These are phyloP conservation scores for Mesochorus sp. DNA, from an alignment of 2,888 invertebrate genomes.

Conservation along the genomic window DNA sequence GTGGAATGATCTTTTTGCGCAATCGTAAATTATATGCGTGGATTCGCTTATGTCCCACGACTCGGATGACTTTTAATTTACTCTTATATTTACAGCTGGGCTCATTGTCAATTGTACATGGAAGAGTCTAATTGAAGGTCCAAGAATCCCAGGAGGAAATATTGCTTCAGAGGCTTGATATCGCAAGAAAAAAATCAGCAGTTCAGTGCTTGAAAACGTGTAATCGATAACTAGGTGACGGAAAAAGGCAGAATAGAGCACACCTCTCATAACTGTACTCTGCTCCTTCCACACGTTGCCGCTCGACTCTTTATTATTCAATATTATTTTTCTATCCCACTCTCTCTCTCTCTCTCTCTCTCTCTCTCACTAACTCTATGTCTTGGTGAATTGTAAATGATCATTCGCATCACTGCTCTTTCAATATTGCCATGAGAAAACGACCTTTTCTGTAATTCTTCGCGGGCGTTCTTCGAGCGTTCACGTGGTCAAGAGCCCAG, in stretches of 20 bases:
- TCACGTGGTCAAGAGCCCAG: slow-evolving; percentile 35
- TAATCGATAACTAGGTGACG: neutral
- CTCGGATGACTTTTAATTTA: neutral
- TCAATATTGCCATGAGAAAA: slow-evolving; percentile 13
- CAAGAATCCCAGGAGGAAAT: too few species aligned
- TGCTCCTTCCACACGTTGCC: slow-evolving; percentile 60
- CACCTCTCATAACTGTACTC: slow-evolving; percentile 73
- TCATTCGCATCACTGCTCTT: neutral
- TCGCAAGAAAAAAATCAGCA: too few species aligned
- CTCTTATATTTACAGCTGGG: too few species aligned
- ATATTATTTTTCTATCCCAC: slow-evolving; percentile 1
- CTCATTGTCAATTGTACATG: neutral
- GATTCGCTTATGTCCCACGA: neutral
- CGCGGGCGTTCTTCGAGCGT: neutral
- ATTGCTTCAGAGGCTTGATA: too few species aligned
- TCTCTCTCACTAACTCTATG: too few species aligned
- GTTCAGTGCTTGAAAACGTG: too few species aligned
- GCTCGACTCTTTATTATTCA: neutral
- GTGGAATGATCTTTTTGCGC: slow-evolving; percentile 7
- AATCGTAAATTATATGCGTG: neutral
- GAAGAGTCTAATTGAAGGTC: neutral
- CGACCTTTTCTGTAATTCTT: slow-evolving; percentile 7
- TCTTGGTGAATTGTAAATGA: too few species aligned
- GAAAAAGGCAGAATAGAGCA: slow-evolving; percentile 61
- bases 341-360: too few species aligned